Percentiles rank a stretch among this genome's conserved stretches.
These are phyloP conservation scores for Stenurella melanura DNA, from an alignment of 2,888 invertebrate species.

Conservation along the genomic window DNA sequence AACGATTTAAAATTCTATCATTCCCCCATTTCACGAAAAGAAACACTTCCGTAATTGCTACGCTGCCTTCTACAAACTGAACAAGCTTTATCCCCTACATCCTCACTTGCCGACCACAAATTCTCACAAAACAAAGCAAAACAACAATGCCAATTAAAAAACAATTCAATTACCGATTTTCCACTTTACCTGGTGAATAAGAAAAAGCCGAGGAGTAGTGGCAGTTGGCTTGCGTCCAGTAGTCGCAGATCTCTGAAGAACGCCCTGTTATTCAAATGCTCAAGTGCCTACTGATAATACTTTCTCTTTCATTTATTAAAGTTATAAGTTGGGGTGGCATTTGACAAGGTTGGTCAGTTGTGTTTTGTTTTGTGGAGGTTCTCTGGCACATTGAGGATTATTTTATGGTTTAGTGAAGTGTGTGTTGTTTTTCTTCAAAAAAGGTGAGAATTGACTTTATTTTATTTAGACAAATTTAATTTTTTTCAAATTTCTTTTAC, in stretches of 20 bases:
- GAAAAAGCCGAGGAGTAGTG: conserved; percentile 12
- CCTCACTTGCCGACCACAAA: neutral
- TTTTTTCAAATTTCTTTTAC: neutral
- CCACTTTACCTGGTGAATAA: neutral
- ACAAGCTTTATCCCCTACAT: neutral
- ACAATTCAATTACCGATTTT: conserved; percentile 1
- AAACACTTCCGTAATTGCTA: neutral
- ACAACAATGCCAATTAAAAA: neutral
- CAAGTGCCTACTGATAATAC: conserved; percentile 14
- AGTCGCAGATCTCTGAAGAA: conserved; percentile 11
- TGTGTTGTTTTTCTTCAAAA: neutral
- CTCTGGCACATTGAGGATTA: conserved; percentile 12
- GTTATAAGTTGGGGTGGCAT: conserved; percentile 39
- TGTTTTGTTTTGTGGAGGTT: conserved; percentile 30
- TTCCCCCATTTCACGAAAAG: too few species aligned
- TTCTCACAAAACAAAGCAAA: neutral
- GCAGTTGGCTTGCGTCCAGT: neutral
- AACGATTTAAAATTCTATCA: too few species aligned
- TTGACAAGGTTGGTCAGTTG: conserved; percentile 38
- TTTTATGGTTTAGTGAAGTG: conserved; percentile 4
- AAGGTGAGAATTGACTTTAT: neutral
- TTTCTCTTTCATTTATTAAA: conserved; percentile 39
- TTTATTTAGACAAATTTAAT: neutral
- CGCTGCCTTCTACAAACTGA: neutral
- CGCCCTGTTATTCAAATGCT: conserved; percentile 10